These are phyloP conservation scores for Syndactyla subalaris DNA, from an alignment of 2,797 vertebrate species.

Conservation along the genomic window DNA sequence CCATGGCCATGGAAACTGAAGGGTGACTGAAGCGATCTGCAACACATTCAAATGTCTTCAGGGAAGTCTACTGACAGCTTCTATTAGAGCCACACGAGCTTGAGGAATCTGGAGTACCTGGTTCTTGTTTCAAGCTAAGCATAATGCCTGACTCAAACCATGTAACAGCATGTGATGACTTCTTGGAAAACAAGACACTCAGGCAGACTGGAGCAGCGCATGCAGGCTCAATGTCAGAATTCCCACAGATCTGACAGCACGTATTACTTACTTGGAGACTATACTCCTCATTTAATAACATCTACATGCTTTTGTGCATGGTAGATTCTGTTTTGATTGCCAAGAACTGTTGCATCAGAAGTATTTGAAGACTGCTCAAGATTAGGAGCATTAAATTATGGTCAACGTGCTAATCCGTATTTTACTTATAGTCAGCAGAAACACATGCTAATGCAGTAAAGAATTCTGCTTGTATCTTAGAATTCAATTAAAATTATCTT, in stretches of 20 bases:
- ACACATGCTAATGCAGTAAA: not conserved
- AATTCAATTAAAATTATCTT: not conserved
- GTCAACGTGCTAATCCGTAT: not conserved
- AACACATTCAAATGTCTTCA: not conserved
- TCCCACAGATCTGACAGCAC: not conserved
- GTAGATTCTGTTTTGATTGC: not conserved
- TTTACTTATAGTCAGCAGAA: not conserved
- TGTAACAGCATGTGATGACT: not conserved
- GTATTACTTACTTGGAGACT: not conserved
- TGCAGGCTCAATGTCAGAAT: not conserved
- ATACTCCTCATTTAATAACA: not conserved
- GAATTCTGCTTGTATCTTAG: not conserved
- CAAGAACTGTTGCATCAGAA: not conserved
- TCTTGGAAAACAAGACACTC: conserved; percentile 9
- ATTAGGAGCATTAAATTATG: not conserved
- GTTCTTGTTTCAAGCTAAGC: conserved; percentile 9
- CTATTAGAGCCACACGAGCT: not conserved
- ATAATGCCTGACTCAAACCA: not conserved
- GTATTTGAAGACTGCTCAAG: not conserved
- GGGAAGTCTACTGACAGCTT: not conserved
- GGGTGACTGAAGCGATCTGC: not conserved
- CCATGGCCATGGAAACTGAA: not conserved
- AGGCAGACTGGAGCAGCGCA: not conserved
- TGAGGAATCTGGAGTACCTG: conserved; percentile 35
- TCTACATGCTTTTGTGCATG: conserved; percentile 27